A percentile compares a stretch with the other conserved stretches of the same genome.
Conservation (phyloP, 1,140 invertebrate species). For the Calosoma granatense region DNA sequence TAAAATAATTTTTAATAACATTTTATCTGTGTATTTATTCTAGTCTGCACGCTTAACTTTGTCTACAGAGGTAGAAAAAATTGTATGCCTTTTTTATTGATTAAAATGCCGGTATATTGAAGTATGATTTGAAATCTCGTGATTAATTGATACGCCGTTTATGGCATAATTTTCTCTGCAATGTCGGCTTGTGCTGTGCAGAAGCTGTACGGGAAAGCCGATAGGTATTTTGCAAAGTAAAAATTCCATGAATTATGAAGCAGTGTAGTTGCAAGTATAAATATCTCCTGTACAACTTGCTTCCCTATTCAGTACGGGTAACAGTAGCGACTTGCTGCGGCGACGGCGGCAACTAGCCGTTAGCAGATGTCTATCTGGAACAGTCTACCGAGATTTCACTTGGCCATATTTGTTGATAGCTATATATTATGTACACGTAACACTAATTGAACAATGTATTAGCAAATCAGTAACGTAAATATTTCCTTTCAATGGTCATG, state of each 20-base stretch:
- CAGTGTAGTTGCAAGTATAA: not conserved
- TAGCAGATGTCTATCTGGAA: not conserved
- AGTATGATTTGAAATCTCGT: not conserved
- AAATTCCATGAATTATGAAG: not conserved
- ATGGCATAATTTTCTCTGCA: not conserved
- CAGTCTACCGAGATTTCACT: not conserved
- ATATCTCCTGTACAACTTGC: not conserved
- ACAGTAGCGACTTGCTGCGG: not conserved
- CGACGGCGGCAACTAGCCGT: not conserved
- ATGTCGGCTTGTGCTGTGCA: not conserved
- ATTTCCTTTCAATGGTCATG: not conserved
- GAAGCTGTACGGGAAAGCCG: not conserved
- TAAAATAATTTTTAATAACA: too few relatives aligned
- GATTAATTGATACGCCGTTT: not conserved
- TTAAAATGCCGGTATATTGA: not conserved
- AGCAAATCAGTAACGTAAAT: too few relatives aligned
- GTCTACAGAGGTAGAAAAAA: too few relatives aligned
- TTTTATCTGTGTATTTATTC: too few relatives aligned
- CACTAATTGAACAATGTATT: not conserved
- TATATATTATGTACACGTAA: not conserved
- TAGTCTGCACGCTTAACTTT: too few relatives aligned
- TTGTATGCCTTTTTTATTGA: not conserved
- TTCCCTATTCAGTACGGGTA: not conserved
- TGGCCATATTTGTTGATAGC: not conserved
- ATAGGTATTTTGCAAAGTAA: not conserved